Percentiles rank a stretch among this genome's conserved stretches.
Conservation (phyloP, 35 echinoderm and acorn worm species). For the Nesometra sesokonis region DNA sequence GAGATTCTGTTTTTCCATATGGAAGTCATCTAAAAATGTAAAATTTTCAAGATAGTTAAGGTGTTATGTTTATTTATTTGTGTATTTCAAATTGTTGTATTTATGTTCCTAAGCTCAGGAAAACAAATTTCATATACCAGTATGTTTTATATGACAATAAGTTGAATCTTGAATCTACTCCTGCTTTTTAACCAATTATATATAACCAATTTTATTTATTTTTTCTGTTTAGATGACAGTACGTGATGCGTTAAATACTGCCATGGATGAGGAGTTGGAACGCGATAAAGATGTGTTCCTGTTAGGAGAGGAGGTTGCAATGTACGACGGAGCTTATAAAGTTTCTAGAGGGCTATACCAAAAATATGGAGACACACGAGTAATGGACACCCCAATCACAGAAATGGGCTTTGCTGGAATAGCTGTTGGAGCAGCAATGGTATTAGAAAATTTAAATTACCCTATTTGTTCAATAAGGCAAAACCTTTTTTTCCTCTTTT, state of each 20-base stretch:
- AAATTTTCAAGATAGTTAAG: too few species aligned
- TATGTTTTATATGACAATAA: too few species aligned
- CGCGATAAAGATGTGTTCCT: conserved; percentile 72
- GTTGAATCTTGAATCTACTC: too few species aligned
- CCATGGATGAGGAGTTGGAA: conserved; percentile 83
- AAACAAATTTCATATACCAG: too few species aligned
- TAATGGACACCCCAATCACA: conserved; percentile 93
- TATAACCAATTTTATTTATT: background rate
- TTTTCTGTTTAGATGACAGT: conserved; percentile 69
- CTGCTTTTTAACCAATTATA: too few species aligned
- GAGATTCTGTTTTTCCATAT: too few species aligned
- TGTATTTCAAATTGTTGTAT: too few species aligned
- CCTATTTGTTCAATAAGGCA: too few species aligned
- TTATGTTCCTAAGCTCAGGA: too few species aligned
- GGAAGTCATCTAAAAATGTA: too few species aligned
- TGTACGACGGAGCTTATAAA: conserved; percentile 99
- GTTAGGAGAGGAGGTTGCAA: conserved; percentile 87
- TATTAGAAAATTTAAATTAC: background rate
- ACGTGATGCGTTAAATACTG: conserved; percentile 74
- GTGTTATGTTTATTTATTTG: too few species aligned
- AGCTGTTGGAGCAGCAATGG: conserved; percentile 90
- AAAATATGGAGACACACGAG: conserved; percentile 74
- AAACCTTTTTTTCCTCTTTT: too few species aligned
- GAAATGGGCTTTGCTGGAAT: conserved; percentile 97
- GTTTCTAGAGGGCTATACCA: conserved; percentile 73